phyloP scores from a whole-genome alignment of 92 coral and sea anemone genomes.

The Metridium senile region DNA sequence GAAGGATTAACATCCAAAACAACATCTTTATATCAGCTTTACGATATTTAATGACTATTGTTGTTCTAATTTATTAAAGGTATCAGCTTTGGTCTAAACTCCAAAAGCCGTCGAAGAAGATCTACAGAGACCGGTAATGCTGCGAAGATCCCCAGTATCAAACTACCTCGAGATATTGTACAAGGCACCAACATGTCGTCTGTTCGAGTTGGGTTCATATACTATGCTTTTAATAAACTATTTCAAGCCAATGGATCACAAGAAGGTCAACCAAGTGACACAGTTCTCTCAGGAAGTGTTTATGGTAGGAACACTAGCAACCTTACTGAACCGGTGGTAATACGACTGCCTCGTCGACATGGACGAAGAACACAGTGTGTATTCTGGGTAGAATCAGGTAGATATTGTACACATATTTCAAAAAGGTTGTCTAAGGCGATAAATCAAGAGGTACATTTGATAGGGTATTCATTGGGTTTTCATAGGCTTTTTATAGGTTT shows the following conservation, averaged over 20 bases:
- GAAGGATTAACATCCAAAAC: no score
- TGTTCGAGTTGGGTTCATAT: slow-evolving; percentile 58
- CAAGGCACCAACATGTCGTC: slow-evolving; percentile 9
- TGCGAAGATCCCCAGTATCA: slow-evolving; percentile 40
- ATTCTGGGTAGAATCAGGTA: slow-evolving; percentile 18
- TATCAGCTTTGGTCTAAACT: slow-evolving; percentile 46
- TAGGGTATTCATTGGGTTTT: no score
- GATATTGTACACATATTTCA: no score
- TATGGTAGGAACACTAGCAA: not conserved
- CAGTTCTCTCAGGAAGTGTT: slow-evolving; percentile 21
- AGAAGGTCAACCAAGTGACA: not conserved
- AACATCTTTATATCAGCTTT: no score
- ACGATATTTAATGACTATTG: no score
- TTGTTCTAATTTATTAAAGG: not conserved
- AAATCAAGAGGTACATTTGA: no score
- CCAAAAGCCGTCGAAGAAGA: slow-evolving; percentile 6
- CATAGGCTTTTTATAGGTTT: no score
- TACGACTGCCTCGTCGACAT: slow-evolving; percentile 10
- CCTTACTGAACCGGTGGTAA: slow-evolving; percentile 13
- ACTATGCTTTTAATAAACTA: slow-evolving; percentile 67
- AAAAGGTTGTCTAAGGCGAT: not conserved
- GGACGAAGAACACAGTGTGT: slow-evolving; percentile 8
- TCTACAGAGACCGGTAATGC: slow-evolving; percentile 16
- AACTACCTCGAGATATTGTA: slow-evolving; percentile 14
- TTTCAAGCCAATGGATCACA: slow-evolving; percentile 39